Base-by-base conservation (phyloP, 1,140 invertebrate genomes). In the Heliconius eleuchia region DNA sequence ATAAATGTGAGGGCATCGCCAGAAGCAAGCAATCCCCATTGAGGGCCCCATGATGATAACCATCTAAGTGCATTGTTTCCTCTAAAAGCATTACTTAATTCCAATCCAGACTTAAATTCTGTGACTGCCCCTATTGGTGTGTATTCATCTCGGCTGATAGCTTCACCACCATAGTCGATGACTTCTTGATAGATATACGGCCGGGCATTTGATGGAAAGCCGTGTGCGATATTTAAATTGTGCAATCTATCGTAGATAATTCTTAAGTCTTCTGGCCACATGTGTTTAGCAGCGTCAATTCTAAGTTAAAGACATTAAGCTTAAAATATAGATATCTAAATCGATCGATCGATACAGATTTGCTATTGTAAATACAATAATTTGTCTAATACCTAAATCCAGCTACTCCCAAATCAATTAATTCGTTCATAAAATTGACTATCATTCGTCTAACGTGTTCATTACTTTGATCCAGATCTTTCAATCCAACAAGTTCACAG, bases 111-210 rank as follows among this genome's bases (percentile, higher is more conserved):
- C 86, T 86, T 91, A 82, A 98, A 98, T 87, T 98, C 97, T 0
- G 97, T 97, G 2, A 98, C 97, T 16, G 96, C 93, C 46, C 96
- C 97, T 7, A 97, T 87, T 2, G 92, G 86, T 5, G 95, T 96
- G 89, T 98, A 98, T 84, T 98, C 96, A 13, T 88, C 88, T 73
- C 95, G 95, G 23, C 95, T 96, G 73, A 98, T 93, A 71, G 97
- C 96, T 88, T 97, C 97, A 37, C 96, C 95, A 30, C 97, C 86
- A 57, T 96, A 94, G 91, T 98, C 97, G 70, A 98, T 97, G 8
- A 98, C 97, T 94, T 98, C 98, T 88, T 98, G 97, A 86, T 96
- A 97, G 83, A 98, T 95, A 85, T 96, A 97, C 4, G 97, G 96
- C 37, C 95, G 91, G 8, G 95, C 84, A 16, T 95, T 95, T 1